Conservation (phyloP, 2,797 vertebrate species). For the Rhinoraja longicauda region DNA sequence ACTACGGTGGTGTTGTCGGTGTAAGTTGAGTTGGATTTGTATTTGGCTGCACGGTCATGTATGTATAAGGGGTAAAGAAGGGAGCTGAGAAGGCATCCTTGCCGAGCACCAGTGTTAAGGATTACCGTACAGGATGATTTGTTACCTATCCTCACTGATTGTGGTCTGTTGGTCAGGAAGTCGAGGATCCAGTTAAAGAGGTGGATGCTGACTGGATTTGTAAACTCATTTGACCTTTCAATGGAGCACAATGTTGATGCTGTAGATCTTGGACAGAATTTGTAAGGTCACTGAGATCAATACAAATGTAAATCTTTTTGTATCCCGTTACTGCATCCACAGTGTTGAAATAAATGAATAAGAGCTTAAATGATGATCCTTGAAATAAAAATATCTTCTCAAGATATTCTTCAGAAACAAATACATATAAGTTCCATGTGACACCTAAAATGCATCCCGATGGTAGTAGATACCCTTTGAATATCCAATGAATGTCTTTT, state of each 20-base stretch:
- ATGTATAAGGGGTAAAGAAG: no score
- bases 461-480: neutral
- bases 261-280: neutral
- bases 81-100: no score
- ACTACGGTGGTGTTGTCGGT: no score
- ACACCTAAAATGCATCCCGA: neutral
- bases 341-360: neutral
- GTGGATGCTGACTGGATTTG: no score
- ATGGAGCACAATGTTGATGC: neutral
- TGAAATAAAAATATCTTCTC: neutral
- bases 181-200: no score
- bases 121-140: no score
- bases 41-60: no score
- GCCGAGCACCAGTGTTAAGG: no score
- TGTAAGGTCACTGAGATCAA: no score
- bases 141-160: no score
- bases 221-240: neutral
- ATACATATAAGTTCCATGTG: neutral
- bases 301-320: neutral
- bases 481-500: neutral
- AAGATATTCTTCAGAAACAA: neutral
- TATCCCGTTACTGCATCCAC: neutral
- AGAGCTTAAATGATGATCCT: neutral
- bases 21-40: no score
- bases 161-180: no score